Evolutionary conservation across 2,888 invertebrate species (phyloP), one percentile per base, ranked within the genome.

Genomic region (Theretra japonica): DNA sequence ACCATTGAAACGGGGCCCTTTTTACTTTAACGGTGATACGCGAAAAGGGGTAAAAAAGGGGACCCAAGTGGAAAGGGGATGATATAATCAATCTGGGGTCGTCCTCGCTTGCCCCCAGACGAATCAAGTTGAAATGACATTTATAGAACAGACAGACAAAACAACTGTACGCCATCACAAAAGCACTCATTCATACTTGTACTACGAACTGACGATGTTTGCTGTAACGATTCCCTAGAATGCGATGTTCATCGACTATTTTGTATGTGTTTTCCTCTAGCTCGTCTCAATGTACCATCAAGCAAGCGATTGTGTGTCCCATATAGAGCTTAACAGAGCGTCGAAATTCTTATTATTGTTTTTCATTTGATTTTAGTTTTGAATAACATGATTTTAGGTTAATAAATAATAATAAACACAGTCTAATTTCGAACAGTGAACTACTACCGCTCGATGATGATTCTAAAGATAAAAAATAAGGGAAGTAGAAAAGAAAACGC

Each of bases 21-120:
- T 94, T 92, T 91, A 90, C 93, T 91, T 89, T 84, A 84, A 91
- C 89, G 88, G 92, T 93, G 93, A 93, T 93, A 93, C 90, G 92
- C 92, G 92, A 91, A 92, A 94, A 92, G 92, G 90, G 91, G 91
- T 88, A 87, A 83, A 87, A 87, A 89, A 79, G 87, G 88, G 88
- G 83, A 83, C 84, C 80, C 84, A 84, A 85, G 86, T 86, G 87
- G 86, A 85, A 84, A 88, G 86, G 90, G 90, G 87, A 90, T 90
- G 92, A 91, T 91, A 90, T 93, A 93, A 94, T 93, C 93, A 92
- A 92, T 91, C 90, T 84, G 86, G 87, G 88, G 88, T 82, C 90
- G 92, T 89, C 89, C 85, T 84, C 75, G 73, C 80, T 76, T 76
- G 72, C 74, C 70, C n/a, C 79, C 78, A 80, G 80, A 80, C 84